These are phyloP conservation scores for Nothocercus nigrocapillus DNA, from an alignment of 2,113 vertebrate genomes.

Conservation along the genomic window DNA sequence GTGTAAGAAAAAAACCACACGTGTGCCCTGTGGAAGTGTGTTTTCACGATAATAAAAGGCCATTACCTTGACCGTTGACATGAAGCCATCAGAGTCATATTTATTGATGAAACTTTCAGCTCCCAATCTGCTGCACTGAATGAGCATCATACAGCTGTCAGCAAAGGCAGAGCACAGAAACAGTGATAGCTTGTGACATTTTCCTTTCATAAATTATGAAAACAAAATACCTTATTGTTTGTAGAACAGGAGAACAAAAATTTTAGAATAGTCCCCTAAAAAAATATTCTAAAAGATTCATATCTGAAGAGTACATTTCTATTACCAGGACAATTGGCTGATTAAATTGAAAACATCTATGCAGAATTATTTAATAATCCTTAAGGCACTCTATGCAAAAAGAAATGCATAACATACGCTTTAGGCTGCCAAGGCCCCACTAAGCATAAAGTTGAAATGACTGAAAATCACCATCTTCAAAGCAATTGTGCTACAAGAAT, in stretches of 20 bases:
- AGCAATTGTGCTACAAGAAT: not conserved
- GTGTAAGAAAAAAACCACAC: conserved; percentile 32
- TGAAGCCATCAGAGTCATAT: conserved; percentile 98
- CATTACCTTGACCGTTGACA: conserved; percentile 98
- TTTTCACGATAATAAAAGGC: conserved; percentile 91
- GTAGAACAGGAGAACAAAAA: conserved; percentile 76
- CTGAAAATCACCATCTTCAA: not conserved
- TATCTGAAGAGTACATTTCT: not conserved
- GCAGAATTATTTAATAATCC: conserved; percentile 2
- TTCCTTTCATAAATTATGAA: conserved; percentile 98
- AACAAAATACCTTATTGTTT: conserved; percentile 93
- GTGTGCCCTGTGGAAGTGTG: conserved; percentile 7
- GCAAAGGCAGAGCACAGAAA: conserved; percentile 88
- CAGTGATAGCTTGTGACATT: conserved; percentile 93
- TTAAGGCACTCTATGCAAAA: not conserved
- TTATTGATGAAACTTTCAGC: conserved; percentile 99
- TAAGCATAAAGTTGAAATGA: not conserved
- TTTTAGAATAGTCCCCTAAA: conserved; percentile 15
- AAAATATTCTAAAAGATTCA: not conserved
- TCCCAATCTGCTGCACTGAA: conserved; percentile 97
- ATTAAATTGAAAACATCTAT: conserved; percentile 26
- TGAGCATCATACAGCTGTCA: conserved; percentile 99
- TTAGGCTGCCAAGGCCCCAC: not conserved
- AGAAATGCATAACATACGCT: not conserved
- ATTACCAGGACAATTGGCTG: conserved; percentile 17